Evolutionary conservation across 2,888 invertebrate species (phyloP).

Genomic region (Rhyacophila evoluta): DNA sequence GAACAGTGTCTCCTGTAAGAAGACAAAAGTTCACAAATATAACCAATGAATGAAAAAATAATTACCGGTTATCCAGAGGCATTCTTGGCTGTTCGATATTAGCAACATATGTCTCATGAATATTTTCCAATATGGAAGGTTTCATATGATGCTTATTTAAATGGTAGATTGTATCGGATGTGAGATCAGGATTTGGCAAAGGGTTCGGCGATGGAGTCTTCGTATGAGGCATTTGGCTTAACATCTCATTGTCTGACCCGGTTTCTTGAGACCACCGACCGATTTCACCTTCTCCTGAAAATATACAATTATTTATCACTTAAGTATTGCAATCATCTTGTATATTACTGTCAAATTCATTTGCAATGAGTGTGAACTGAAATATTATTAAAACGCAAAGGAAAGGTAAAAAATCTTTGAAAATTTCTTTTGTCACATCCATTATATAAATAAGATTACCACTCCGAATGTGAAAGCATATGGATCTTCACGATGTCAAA

Average conservation of each 20-base stretch:
- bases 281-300: slow-evolving; percentile 60
- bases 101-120: slow-evolving; percentile 71
- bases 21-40: too few species aligned
- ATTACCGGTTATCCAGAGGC: slow-evolving; percentile 59
- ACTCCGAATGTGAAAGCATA: too few species aligned
- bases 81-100: slow-evolving; percentile 64
- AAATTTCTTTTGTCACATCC: too few species aligned
- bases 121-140: slow-evolving; percentile 71
- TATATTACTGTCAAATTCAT: too few species aligned
- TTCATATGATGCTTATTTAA: slow-evolving; percentile 69
- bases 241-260: slow-evolving; percentile 80
- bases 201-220: slow-evolving; percentile 73
- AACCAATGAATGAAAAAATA: neutral
- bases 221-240: slow-evolving; percentile 65
- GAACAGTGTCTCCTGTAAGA: too few species aligned
- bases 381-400: too few species aligned
- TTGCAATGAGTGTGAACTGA: too few species aligned
- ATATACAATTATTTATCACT: too few species aligned
- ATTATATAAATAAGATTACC: too few species aligned
- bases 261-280: slow-evolving; percentile 86
- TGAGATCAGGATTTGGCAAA: slow-evolving; percentile 82
- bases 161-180: slow-evolving; percentile 72
- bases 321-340: too few species aligned
- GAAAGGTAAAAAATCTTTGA: too few species aligned
- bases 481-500: too few species aligned